phyloP scores from a whole-genome alignment of 2,888 invertebrate genomes.

The Apamea epomidion region DNA sequence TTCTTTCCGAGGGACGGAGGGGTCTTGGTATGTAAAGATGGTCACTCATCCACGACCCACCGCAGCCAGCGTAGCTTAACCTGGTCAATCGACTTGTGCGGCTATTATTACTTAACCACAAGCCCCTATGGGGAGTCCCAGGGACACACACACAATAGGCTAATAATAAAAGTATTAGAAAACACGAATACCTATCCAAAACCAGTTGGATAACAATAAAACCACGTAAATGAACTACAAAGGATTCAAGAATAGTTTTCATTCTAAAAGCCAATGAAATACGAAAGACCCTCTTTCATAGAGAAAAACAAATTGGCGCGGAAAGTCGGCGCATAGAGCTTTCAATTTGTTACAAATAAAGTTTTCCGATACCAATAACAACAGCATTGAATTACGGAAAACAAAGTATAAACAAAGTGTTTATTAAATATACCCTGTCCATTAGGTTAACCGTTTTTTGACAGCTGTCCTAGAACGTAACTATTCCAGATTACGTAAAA shows the following conservation, averaged over 20 bases:
- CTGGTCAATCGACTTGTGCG: too few relatives aligned
- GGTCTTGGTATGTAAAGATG: too few relatives aligned
- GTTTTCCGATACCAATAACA: slow-evolving; percentile 16
- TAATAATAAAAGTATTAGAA: too few relatives aligned
- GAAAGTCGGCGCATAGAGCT: slow-evolving; percentile 31
- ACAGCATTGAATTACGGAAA: slow-evolving; percentile 10
- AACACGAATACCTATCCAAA: background rate
- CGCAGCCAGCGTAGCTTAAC: too few relatives aligned
- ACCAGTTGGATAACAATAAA: background rate
- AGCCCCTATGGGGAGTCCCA: too few relatives aligned
- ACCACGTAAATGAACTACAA: background rate
- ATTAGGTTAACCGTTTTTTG: too few relatives aligned
- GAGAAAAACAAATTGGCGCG: slow-evolving; percentile 23
- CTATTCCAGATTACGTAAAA: too few relatives aligned
- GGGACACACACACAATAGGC: too few relatives aligned
- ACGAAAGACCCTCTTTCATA: slow-evolving; percentile 14
- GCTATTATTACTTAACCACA: too few relatives aligned
- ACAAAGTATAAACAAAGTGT: background rate
- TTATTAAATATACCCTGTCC: background rate
- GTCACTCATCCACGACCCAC: too few relatives aligned
- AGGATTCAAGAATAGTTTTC: background rate
- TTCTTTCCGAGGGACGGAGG: too few relatives aligned
- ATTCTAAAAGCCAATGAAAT: slow-evolving; percentile 15
- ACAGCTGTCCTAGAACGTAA: too few relatives aligned
- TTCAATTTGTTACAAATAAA: slow-evolving; percentile 41